Percentiles rank a stretch among this genome's conserved stretches.
Conservation (phyloP, 2,113 vertebrate species). For the Rhabdornis inornatus region DNA sequence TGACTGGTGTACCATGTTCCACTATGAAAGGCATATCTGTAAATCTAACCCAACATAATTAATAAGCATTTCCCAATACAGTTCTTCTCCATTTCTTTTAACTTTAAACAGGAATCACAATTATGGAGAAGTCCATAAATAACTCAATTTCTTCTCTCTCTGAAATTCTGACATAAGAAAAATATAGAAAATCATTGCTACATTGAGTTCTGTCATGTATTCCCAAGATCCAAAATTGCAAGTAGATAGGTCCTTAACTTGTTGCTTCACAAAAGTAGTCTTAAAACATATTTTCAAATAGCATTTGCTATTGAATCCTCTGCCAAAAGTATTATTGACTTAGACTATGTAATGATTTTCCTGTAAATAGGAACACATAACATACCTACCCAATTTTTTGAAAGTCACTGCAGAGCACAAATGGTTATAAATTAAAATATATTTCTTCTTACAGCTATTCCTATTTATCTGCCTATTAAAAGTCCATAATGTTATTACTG, state of each 20-base stretch:
- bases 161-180: not conserved
- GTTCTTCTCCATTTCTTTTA: not conserved
- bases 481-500: not conserved
- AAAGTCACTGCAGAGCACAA: not conserved
- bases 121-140: not conserved
- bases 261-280: slow-evolving; percentile 8
- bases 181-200: slow-evolving; percentile 2
- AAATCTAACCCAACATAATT: not conserved
- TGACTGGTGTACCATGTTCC: not conserved
- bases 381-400: not conserved
- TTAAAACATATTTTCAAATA: not conserved
- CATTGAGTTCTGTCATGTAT: not conserved
- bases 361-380: not conserved
- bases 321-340: not conserved
- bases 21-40: not conserved
- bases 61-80: not conserved
- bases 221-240: not conserved
- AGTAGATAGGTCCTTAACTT: not conserved
- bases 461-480: not conserved
- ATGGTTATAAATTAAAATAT: not conserved
- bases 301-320: not conserved
- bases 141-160: not conserved
- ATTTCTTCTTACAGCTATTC: not conserved
- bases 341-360: not conserved
- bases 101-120: not conserved